Percentiles rank a stretch among this genome's conserved stretches.
Conservation (phyloP, 2,888 invertebrate species). For the Drosophila rubida region DNA sequence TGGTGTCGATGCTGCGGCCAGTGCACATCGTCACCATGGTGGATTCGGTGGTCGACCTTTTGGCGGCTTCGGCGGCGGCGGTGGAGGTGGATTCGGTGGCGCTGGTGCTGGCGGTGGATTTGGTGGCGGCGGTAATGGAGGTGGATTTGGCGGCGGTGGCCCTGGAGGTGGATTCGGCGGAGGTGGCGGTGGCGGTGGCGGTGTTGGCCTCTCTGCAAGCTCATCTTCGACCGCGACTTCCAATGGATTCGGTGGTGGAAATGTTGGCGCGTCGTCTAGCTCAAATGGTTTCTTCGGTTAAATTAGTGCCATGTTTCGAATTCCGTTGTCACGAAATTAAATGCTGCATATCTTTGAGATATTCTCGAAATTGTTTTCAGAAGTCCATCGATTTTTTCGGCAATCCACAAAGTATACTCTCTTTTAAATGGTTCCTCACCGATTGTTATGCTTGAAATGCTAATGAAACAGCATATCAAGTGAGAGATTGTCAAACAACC, state of each 20-base stretch:
- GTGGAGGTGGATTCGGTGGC: neutral
- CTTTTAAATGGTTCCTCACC: neutral
- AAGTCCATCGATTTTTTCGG: no score
- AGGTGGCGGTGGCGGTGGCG: neutral
- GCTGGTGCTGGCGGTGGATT: neutral
- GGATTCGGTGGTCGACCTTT: neutral
- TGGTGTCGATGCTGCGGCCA: neutral
- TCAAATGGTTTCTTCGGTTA: neutral
- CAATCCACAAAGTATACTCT: constrained; percentile 18
- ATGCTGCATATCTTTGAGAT: constrained; percentile 25
- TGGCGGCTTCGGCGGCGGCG: neutral
- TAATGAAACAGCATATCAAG: neutral
- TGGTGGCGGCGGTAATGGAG: neutral
- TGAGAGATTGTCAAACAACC: neutral
- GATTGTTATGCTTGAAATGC: neutral
- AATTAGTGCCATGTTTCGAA: neutral
- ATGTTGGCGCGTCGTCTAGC: neutral
- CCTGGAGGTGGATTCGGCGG: neutral
- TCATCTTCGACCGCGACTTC: neutral
- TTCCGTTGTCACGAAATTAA: neutral
- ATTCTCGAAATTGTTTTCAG: neutral
- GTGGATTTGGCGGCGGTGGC: neutral
- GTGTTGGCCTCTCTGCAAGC: neutral
- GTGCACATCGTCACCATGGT: neutral
- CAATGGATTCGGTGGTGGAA: neutral